phyloP scores from a whole-genome alignment of 2,113 vertebrate genomes.

The Chaetura pelagica region DNA sequence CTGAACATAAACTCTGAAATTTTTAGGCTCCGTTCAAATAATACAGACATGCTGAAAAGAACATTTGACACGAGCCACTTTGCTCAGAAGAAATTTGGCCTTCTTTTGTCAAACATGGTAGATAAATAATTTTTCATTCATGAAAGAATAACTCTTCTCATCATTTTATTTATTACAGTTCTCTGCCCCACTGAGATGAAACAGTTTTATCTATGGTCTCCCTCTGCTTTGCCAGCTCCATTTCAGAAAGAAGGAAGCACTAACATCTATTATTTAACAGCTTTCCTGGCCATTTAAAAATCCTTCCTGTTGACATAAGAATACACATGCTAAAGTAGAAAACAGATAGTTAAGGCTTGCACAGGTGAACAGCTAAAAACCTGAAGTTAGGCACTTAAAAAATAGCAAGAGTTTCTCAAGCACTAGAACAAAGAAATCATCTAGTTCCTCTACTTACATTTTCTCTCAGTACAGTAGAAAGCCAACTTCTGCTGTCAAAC shows the following conservation, averaged over 20 bases:
- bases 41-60: background rate
- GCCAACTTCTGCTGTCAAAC: slow-evolving; percentile 67
- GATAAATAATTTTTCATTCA: slow-evolving; percentile 50
- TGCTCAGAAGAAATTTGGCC: slow-evolving; percentile 21
- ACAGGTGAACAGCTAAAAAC: background rate
- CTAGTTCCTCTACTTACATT: slow-evolving; percentile 51
- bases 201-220: slow-evolving; percentile 33
- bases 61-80: slow-evolving; percentile 20
- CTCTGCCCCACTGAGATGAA: slow-evolving; percentile 62
- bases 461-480: slow-evolving; percentile 67
- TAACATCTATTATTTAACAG: slow-evolving; percentile 63
- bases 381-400: background rate
- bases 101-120: slow-evolving; percentile 20
- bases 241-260: slow-evolving; percentile 39
- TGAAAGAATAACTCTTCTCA: slow-evolving; percentile 29
- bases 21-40: slow-evolving; percentile 9
- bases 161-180: slow-evolving; percentile 45
- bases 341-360: background rate
- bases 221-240: slow-evolving; percentile 32
- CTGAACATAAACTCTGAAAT: background rate
- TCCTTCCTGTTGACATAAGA: slow-evolving; percentile 44
- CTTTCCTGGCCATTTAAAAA: slow-evolving; percentile 47
- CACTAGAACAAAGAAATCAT: background rate
- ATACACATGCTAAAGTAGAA: background rate
- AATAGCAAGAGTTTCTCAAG: background rate